Evolutionary conservation across 1,140 invertebrate genomes (phyloP), one percentile per base, ranked within the genome.

Genomic region (Magallana angulata): DNA sequence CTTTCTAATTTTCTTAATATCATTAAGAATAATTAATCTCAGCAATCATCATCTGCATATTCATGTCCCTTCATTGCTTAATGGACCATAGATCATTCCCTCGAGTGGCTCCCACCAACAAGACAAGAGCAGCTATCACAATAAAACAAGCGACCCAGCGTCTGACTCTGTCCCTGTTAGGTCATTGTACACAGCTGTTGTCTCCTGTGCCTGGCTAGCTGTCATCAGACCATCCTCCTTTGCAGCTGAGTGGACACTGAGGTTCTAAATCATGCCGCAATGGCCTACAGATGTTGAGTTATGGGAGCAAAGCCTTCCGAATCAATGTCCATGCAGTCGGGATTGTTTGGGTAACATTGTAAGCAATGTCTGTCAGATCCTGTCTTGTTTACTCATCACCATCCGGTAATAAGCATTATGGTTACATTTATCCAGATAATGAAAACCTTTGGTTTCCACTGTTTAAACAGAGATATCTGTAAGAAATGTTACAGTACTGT

Each of bases 71-170:
- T 76, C 68, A 76, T 76, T 76, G 68, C 68, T 12, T 30, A 76
- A 76, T 30, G 68, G 68, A 76, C 68, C 68, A 76, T 76, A 76
- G 24, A 76, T 76, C 68, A 76, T 12, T 30, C 18, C 24, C 68
- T 76, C 8, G 7, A 76, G 36, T 48, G 36, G 36, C 36, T 48
- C 36, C 36, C 36, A 0, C 36, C 36, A 48, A 48, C 1, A 48
- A 36, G 18, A 1, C 9, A 8, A 30, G 18, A 76, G 68, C 68
- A 30, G 24, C 24, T 30, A 76, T 11, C 24, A 36, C 24, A 11
- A 76, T 24, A 76, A 36, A 12, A 48, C 36, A 48, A 48, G 36
- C 36, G 36, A 5, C 36, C 36, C 36, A 48, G 36, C 9, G 18
- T 24, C 18, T 12, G 7, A 12, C 11, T 8, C 8, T 76, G 68